Evolutionary conservation across 2,113 vertebrate species (phyloP).

Genomic region (Saguinus midas): DNA sequence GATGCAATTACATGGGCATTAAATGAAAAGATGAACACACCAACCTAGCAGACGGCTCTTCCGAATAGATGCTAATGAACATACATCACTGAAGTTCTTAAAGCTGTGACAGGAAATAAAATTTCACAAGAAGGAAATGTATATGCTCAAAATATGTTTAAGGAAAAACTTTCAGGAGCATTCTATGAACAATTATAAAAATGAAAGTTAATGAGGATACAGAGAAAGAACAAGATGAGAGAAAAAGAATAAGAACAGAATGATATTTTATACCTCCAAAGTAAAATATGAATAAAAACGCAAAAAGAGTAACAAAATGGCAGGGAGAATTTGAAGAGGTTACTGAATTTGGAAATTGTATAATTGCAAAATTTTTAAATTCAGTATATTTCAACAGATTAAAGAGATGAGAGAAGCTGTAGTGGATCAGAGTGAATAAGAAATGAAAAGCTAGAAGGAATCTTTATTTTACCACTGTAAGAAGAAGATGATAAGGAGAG

Average conservation of each 20-base stretch:
- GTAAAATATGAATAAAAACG: neutral
- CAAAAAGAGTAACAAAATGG: neutral
- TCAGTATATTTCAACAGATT: neutral
- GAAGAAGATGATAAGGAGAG: neutral
- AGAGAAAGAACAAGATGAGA: neutral
- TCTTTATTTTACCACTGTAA: neutral
- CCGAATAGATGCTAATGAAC: neutral
- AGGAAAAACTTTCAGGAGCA: neutral
- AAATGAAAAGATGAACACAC: neutral
- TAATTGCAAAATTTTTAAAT: neutral
- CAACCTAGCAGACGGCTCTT: rapidly evolving
- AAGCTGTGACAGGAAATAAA: neutral
- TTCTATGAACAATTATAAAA: neutral
- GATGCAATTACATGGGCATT: neutral
- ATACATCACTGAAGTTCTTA: neutral
- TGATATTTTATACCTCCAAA: neutral
- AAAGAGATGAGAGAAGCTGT: neutral
- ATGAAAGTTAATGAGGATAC: neutral
- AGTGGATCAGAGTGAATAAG: neutral
- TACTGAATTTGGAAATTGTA: neutral
- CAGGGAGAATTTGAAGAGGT: neutral
- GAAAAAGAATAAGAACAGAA: neutral
- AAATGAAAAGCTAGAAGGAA: neutral
- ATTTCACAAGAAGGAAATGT: neutral
- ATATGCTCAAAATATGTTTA: neutral